phyloP scores from a whole-genome alignment of 2,797 vertebrate genomes.

The Sciaenops ocellatus region DNA sequence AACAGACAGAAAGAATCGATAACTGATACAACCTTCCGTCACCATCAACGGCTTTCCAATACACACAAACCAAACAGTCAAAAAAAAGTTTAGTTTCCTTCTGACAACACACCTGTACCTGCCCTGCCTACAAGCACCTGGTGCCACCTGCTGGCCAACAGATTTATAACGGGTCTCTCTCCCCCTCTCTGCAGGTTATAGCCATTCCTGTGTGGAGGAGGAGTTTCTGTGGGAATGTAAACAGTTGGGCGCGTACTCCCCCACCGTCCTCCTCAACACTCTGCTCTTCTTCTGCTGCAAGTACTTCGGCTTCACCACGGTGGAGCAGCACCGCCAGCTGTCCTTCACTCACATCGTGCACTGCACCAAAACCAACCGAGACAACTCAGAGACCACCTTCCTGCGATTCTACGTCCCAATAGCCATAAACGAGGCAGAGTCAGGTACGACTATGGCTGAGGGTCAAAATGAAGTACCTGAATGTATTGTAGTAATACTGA shows the following conservation, averaged over 20 bases:
- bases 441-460: conserved; percentile 24
- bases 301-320: conserved; percentile 92
- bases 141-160: too few relatives aligned
- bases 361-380: conserved; percentile 87
- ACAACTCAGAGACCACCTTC: conserved; percentile 89
- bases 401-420: conserved; percentile 91
- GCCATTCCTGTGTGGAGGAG: conserved; percentile 95
- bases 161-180: rapidly evolving
- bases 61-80: too few relatives aligned
- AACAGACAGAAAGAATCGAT: too few relatives aligned
- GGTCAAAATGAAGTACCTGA: background rate
- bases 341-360: conserved; percentile 94
- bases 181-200: conserved; percentile 83
- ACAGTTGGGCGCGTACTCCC: conserved; percentile 96
- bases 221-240: conserved; percentile 97
- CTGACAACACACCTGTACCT: too few relatives aligned
- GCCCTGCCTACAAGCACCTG: too few relatives aligned
- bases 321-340: conserved; percentile 93
- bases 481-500: background rate
- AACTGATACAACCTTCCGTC: too few relatives aligned
- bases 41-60: too few relatives aligned
- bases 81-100: too few relatives aligned
- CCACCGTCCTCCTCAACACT: conserved; percentile 96
- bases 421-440: conserved; percentile 76
- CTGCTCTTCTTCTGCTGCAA: conserved; percentile 98